Percentiles rank a stretch among this genome's conserved stretches.
Evolutionary conservation across 2,113 vertebrate genomes (phyloP).

Genomic region (Amazona vittata): DNA sequence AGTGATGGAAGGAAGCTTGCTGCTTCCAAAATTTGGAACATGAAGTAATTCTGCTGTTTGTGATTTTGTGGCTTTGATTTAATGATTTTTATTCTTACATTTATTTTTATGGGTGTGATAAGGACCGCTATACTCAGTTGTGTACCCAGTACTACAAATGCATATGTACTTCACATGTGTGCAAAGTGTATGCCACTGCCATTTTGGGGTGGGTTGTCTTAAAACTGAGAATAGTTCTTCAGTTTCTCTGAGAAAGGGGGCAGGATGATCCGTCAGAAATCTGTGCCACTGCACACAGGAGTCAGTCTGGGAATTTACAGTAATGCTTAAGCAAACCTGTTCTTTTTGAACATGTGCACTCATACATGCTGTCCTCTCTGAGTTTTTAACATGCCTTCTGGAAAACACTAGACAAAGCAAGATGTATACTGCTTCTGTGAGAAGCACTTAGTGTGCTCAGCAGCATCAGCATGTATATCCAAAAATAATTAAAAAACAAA

Average conservation of each 20-base stretch:
- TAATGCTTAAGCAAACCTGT: background rate
- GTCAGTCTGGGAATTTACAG: background rate
- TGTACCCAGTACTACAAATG: background rate
- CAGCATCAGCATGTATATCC: background rate
- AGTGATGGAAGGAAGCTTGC: background rate
- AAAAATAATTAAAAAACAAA: background rate
- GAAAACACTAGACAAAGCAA: background rate
- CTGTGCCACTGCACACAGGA: background rate
- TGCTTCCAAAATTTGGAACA: background rate
- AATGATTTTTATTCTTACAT: background rate
- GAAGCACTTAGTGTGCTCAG: background rate
- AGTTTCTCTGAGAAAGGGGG: background rate
- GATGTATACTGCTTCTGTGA: background rate
- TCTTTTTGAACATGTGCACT: background rate
- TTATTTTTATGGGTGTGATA: background rate
- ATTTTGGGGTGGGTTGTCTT: background rate
- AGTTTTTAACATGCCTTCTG: background rate
- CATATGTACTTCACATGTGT: background rate
- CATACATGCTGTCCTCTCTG: background rate
- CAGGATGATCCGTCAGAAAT: background rate
- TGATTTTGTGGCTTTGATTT: background rate
- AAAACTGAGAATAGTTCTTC: background rate
- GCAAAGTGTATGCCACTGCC: rapidly evolving
- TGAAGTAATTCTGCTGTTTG: background rate
- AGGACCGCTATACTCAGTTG: background rate